Conservation (phyloP, 2,113 vertebrate genomes). For the Dendrocopos noguchii region DNA sequence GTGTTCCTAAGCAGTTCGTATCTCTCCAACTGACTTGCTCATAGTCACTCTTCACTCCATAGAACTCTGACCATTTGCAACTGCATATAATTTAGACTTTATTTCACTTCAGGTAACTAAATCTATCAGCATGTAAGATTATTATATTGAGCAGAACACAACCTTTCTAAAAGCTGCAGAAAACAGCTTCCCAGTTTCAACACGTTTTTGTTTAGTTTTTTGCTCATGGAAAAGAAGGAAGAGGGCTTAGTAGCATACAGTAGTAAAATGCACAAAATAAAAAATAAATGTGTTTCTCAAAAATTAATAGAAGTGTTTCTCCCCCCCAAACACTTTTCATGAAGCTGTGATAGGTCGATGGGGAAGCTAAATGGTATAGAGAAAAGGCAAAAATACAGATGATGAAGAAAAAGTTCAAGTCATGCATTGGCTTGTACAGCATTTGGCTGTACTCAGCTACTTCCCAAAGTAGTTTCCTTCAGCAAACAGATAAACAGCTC, state of each 20-base stretch:
- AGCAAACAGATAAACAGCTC: neutral
- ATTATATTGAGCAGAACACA: neutral
- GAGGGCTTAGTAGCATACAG: neutral
- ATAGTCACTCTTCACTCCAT: neutral
- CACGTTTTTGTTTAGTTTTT: constrained; percentile 5
- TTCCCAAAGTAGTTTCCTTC: neutral
- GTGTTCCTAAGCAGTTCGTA: neutral
- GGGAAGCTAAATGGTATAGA: neutral
- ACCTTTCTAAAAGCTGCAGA: constrained; percentile 18
- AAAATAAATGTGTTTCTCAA: neutral
- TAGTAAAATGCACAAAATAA: constrained; percentile 1
- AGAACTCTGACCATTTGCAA: constrained; percentile 1
- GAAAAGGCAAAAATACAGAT: constrained; percentile 26
- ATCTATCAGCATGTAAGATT: neutral
- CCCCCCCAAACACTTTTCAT: neutral
- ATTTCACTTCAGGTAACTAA: neutral
- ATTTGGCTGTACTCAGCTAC: neutral
- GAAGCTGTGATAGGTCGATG: neutral
- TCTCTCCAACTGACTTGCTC: neutral
- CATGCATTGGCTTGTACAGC: neutral
- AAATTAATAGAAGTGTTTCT: neutral
- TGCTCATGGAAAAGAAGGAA: constrained; percentile 30
- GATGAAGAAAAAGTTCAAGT: neutral
- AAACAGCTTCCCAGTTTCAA: constrained; percentile 33
- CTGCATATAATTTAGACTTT: neutral